Conservation (phyloP, 2,797 vertebrate species). For the Synanceia verrucosa region DNA sequence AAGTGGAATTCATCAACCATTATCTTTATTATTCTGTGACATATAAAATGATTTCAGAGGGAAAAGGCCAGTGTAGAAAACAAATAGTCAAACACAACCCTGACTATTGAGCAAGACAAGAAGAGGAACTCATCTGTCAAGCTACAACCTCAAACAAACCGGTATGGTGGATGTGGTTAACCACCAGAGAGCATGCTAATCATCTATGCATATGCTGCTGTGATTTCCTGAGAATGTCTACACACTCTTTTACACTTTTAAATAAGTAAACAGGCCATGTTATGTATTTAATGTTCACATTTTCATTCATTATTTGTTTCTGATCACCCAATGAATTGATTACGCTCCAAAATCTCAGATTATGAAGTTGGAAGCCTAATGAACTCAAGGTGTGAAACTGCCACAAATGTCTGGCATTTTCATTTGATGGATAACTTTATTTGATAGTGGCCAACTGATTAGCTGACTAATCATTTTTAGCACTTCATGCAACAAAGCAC, state of each 20-base stretch:
- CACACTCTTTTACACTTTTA: background rate
- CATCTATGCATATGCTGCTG: background rate
- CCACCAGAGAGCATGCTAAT: background rate
- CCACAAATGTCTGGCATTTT: background rate
- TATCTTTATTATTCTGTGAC: background rate
- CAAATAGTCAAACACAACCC: background rate
- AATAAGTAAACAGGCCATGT: background rate
- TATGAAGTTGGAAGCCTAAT: background rate
- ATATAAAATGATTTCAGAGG: background rate
- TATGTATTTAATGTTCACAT: background rate
- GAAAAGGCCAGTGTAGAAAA: background rate
- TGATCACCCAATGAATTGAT: background rate
- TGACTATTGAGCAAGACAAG: background rate
- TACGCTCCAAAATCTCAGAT: background rate
- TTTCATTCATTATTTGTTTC: background rate
- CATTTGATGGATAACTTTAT: background rate
- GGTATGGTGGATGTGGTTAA: conserved; percentile 9
- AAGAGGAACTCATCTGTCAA: conserved; percentile 18
- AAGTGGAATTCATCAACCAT: background rate
- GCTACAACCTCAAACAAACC: background rate
- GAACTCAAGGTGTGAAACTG: background rate
- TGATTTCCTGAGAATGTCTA: background rate
- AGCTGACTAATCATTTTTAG: background rate
- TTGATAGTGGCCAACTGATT: background rate
- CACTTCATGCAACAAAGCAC: background rate